phyloP scores from a whole-genome alignment of 2,888 invertebrate genomes.

The Acanthosepion pharaonis region DNA sequence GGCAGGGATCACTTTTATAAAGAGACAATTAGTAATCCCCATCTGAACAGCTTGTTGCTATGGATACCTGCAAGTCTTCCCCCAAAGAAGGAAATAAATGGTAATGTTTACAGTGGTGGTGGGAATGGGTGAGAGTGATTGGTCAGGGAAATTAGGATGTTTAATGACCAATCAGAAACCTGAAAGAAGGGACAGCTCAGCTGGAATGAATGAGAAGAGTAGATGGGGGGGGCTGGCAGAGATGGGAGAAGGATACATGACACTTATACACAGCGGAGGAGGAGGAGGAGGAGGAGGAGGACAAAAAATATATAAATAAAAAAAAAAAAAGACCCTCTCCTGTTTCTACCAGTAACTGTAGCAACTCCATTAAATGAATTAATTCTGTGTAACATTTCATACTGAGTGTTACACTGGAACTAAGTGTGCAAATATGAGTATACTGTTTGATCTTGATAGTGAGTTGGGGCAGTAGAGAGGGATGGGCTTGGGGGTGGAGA shows the following conservation, averaged over 20 bases:
- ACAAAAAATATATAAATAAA: no score
- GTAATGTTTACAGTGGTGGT: neutral
- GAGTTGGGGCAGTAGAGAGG: no score
- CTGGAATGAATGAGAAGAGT: neutral
- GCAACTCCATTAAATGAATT: slow-evolving; percentile 8
- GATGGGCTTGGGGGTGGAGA: no score
- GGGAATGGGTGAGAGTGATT: neutral
- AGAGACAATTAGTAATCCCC: slow-evolving; percentile 8
- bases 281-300: no score
- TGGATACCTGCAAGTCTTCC: neutral
- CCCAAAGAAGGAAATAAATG: neutral
- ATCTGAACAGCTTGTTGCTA: neutral
- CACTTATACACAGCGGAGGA: neutral
- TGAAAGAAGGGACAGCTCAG: neutral
- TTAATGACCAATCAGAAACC: slow-evolving; percentile 21
- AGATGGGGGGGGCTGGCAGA: neutral
- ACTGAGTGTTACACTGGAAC: no score
- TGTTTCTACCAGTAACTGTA: neutral
- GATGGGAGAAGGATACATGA: neutral
- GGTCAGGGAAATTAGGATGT: neutral
- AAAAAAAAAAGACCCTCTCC: neutral
- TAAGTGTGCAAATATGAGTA: no score
- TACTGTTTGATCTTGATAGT: no score
- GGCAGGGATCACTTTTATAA: neutral
- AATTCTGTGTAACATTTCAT: neutral